These are phyloP conservation scores for Chelonus insularis DNA, from an alignment of 1,140 invertebrate species.

Conservation along the genomic window DNA sequence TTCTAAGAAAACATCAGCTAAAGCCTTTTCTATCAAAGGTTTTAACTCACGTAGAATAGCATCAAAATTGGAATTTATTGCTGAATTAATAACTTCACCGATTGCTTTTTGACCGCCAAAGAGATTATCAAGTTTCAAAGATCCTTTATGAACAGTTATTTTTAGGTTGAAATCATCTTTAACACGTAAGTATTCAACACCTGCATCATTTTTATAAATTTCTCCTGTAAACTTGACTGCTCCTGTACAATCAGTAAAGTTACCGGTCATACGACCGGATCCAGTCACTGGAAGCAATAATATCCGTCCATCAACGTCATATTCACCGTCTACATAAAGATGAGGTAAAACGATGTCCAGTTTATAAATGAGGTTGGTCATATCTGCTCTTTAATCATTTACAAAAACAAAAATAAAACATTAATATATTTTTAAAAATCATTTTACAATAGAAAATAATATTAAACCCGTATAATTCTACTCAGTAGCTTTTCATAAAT, in stretches of 20 bases:
- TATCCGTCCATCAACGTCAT: conserved; percentile 66
- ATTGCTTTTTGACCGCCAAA: conserved; percentile 63
- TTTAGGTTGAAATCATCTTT: conserved; percentile 59
- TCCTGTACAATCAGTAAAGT: conserved; percentile 65
- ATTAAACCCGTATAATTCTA: too few species aligned
- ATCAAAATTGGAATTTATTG: conserved; percentile 68
- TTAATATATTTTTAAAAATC: too few species aligned
- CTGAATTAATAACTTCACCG: conserved; percentile 64
- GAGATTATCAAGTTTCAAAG: conserved; percentile 65
- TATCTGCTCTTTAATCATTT: conserved; percentile 60
- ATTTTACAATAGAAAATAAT: too few species aligned
- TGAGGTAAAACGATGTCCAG: conserved; percentile 63
- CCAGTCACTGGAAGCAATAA: conserved; percentile 66
- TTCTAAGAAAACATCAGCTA: conserved; percentile 61
- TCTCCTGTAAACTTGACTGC: conserved; percentile 58
- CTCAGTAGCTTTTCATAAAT: too few species aligned
- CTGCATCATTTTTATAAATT: conserved; percentile 52
- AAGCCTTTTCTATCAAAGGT: conserved; percentile 64
- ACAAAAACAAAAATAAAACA: too few species aligned
- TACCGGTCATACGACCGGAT: conserved; percentile 64
- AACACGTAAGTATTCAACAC: conserved; percentile 62
- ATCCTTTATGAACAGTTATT: conserved; percentile 64
- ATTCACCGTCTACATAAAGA: conserved; percentile 64
- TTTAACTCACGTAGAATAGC: conserved; percentile 63
- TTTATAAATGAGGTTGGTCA: conserved; percentile 54